Evolutionary conservation across 2,113 vertebrate genomes (phyloP).

Genomic region (Sterrhoptilus dennistouni): DNA sequence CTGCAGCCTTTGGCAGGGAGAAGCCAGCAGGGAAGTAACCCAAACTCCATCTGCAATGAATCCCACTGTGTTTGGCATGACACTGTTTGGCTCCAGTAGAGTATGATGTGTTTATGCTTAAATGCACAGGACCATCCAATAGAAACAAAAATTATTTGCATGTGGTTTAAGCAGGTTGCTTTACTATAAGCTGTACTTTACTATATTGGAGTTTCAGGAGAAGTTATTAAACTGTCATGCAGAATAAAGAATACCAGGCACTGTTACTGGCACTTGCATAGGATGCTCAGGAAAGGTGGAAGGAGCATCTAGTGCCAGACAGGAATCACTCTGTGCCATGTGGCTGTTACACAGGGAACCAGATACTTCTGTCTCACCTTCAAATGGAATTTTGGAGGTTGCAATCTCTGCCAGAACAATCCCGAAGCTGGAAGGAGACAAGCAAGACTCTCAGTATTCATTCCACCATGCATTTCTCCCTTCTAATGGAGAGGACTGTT

Average conservation of each 20-base stretch:
- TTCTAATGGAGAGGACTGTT: not conserved
- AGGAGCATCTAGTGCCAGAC: not conserved
- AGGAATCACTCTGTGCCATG: accelerated
- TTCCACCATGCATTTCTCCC: not conserved
- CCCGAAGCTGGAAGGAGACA: conserved; percentile 81
- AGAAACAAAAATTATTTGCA: not conserved
- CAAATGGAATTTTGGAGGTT: conserved; percentile 79
- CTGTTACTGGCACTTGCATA: not conserved
- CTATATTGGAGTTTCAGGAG: not conserved
- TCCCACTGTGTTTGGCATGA: accelerated
- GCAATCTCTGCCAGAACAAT: conserved; percentile 88
- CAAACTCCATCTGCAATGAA: not conserved
- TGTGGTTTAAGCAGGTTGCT: not conserved
- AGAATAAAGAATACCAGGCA: not conserved
- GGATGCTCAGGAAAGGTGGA: not conserved
- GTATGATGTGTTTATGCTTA: not conserved
- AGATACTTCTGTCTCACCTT: conserved; percentile 69
- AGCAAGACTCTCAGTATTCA: not conserved
- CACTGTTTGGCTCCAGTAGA: not conserved
- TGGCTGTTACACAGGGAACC: not conserved
- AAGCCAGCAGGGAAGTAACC: not conserved
- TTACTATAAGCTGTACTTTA: not conserved
- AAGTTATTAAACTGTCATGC: not conserved
- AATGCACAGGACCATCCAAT: not conserved
- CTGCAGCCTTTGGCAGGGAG: not conserved